Base-by-base conservation (phyloP, 2,113 vertebrate genomes). In the Corydoras maculifer region DNA sequence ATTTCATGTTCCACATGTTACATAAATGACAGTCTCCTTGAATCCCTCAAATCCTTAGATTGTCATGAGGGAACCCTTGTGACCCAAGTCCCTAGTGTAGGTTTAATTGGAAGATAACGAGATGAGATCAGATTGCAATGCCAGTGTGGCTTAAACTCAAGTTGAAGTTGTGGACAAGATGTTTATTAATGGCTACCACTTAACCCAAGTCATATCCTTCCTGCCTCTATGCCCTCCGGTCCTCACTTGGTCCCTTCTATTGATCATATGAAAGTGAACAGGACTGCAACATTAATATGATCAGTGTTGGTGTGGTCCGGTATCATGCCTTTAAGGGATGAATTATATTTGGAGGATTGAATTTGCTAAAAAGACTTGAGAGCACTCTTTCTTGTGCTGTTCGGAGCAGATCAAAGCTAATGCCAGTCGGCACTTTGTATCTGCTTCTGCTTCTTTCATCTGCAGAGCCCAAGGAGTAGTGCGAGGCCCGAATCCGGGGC, bases 381-480 rank as follows among this genome's bases (percentile, higher is more conserved):
- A 62, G 50, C 3, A 10, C 31, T 49, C 43, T 57, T 58, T 75
- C 61, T 43, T 49, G 57, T 43, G 13, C 54, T 57, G 54, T 3
- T 54, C 25, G 35, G 31, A 30, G 3, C 65, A 73, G 70, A 78
- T 78, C 73, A 78, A 78, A 78, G 63, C 65, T 60, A 75, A 72
- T 15, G 18, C n/a, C 57, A 50, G n/a, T 49, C 9, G 29, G 60
- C 15, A 9, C 65, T 29, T 8, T 14, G 10, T 50, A 35, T 75
- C 66, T 50, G 12, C 35, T 58, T 43, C 54, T n/a, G 15, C 32
- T 58, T 60, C 70, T 78, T 75, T 78, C 73, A 78, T 75, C 77
- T 75, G 55, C 60, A 35, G 11, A 78, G 58, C 66, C 57, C 66
- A 73, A 43, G 15, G 60, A 62, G 54, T 43, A 65, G 31, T 14